A percentile compares a stretch with the other conserved stretches of the same genome.
Conservation (phyloP, 2,113 vertebrate genomes). For the Brachypteracias leptosomus region DNA sequence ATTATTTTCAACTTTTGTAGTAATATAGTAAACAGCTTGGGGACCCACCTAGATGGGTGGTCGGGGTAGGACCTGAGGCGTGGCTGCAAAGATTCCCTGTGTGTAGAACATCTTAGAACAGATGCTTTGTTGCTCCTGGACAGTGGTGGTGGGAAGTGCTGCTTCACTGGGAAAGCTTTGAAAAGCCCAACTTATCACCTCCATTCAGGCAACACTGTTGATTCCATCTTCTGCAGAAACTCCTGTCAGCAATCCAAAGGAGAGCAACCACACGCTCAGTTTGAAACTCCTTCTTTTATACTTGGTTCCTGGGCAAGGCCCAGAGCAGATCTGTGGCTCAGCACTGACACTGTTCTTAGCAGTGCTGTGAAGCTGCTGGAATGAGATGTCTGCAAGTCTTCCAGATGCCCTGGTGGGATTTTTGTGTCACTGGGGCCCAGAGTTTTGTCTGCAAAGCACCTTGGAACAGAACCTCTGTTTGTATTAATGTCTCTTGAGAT, state of each 20-base stretch:
- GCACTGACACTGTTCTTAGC: neutral
- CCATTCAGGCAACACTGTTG: neutral
- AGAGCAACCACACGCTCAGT: neutral
- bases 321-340: neutral
- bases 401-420: neutral
- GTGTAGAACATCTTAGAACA: neutral
- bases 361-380: neutral
- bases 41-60: neutral
- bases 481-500: neutral
- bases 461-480: neutral
- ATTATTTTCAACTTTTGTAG: neutral
- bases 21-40: neutral
- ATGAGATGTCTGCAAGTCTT: neutral
- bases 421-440: neutral
- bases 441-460: neutral
- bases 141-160: neutral
- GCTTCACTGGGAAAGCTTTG: neutral
- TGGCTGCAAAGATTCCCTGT: neutral
- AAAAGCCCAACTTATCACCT: neutral
- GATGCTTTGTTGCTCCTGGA: neutral
- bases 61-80: neutral
- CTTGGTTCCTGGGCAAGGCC: neutral
- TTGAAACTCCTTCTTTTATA: neutral
- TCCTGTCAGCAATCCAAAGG: neutral
- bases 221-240: neutral